These are phyloP conservation scores for Motacilla alba DNA, from an alignment of 2,113 vertebrate genomes.

Conservation along the genomic window DNA sequence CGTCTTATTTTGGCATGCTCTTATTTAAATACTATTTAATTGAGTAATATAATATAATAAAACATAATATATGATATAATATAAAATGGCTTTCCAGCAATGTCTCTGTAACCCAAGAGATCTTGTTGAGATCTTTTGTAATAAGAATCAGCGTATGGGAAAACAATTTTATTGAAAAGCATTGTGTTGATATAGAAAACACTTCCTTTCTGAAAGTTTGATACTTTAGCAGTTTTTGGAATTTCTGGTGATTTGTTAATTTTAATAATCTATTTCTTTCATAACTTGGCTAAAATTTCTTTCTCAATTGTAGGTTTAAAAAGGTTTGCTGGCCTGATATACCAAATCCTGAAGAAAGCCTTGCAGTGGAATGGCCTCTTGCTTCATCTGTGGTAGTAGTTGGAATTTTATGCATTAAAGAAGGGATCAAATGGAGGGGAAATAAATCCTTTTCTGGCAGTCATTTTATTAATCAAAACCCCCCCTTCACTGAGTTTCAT, in stretches of 20 bases:
- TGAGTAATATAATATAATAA: background rate
- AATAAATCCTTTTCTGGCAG: background rate
- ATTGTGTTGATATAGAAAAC: background rate
- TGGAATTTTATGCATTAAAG: background rate
- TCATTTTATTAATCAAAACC: background rate
- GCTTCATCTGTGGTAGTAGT: constrained; percentile 57
- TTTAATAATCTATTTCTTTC: background rate
- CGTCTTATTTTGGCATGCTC: background rate
- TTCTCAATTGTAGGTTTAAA: constrained; percentile 58
- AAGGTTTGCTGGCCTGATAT: constrained; percentile 71
- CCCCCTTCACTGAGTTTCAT: background rate
- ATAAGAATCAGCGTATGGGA: background rate
- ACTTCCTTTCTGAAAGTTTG: background rate
- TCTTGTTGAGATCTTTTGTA: background rate
- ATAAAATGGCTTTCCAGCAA: background rate
- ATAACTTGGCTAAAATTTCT: background rate
- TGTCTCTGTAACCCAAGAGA: background rate
- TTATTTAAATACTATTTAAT: background rate
- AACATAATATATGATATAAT: background rate
- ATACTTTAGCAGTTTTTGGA: background rate
- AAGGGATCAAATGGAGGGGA: background rate
- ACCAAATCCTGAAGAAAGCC: constrained; percentile 73
- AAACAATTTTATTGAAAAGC: background rate
- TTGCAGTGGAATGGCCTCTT: constrained; percentile 55
- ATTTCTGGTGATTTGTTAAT: background rate